phyloP scores from a whole-genome alignment of 2,888 invertebrate species.

The Eupithecia dodoneata region DNA sequence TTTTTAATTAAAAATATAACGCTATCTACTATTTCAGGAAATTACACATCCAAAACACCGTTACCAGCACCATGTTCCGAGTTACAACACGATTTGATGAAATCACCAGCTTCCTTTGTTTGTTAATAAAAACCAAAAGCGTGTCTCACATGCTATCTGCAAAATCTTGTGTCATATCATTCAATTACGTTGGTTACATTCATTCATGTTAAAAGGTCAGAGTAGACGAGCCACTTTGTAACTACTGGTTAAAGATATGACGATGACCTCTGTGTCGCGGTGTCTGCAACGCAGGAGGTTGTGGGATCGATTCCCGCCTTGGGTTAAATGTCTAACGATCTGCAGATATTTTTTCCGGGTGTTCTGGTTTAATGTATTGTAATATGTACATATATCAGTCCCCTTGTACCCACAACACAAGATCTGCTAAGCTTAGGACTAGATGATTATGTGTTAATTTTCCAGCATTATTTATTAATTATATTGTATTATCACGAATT shows the following conservation, averaged over 20 bases:
- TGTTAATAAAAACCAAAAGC: constrained; percentile 35
- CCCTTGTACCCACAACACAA: no score
- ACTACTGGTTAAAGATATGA: background rate
- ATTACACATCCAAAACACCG: constrained; percentile 18
- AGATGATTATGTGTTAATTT: no score
- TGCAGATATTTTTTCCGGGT: no score
- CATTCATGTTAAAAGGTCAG: constrained; percentile 23
- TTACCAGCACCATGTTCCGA: constrained; percentile 20
- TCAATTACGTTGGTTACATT: constrained; percentile 43
- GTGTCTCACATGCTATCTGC: constrained; percentile 41
- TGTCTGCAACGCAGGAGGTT: no score
- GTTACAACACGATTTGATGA: constrained; percentile 19
- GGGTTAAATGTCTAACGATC: no score
- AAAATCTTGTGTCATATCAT: constrained; percentile 37
- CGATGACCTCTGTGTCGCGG: no score
- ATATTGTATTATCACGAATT: background rate
- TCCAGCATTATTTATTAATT: no score
- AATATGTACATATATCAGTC: no score
- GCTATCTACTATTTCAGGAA: constrained; percentile 17
- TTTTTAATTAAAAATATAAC: constrained; percentile 15
- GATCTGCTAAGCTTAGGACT: no score
- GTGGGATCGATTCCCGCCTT: no score
- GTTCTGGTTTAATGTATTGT: no score
- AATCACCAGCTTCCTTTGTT: constrained; percentile 37
- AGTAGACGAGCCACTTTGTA: constrained; percentile 8